Conservation (phyloP, 2,797 vertebrate species). For the Chiloscyllium punctatum region DNA sequence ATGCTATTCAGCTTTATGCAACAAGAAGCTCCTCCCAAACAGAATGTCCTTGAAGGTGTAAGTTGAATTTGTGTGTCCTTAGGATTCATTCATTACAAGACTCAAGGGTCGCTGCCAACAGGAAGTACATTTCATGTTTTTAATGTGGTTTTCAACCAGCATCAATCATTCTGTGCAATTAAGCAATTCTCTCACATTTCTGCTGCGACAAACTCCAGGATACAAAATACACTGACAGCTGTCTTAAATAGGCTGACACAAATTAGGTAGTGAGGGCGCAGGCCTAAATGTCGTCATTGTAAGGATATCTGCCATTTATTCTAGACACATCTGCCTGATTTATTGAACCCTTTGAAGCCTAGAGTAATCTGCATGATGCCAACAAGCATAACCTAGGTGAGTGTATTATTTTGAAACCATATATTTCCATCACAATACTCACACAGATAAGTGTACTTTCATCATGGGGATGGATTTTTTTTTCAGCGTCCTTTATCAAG, state of each 20-base stretch:
- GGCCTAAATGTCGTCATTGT: slow-evolving; percentile 66
- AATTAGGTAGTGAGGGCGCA: slow-evolving; percentile 56
- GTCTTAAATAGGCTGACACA: slow-evolving; percentile 61
- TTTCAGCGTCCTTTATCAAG: slow-evolving; percentile 38
- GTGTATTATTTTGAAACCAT: slow-evolving; percentile 36
- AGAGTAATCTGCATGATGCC: slow-evolving; percentile 75
- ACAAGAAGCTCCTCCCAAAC: slow-evolving; percentile 40
- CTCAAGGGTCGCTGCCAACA: slow-evolving; percentile 52
- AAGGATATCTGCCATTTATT: slow-evolving; percentile 52
- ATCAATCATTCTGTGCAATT: slow-evolving; percentile 86
- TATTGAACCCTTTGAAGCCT: slow-evolving; percentile 67
- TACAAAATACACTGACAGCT: slow-evolving; percentile 82
- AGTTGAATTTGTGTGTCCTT: slow-evolving; percentile 44
- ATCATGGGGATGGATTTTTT: background rate
- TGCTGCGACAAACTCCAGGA: slow-evolving; percentile 75
- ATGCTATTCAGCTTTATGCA: slow-evolving; percentile 36
- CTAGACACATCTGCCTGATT: slow-evolving; percentile 62
- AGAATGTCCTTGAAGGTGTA: slow-evolving; percentile 39
- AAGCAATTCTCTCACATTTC: slow-evolving; percentile 78
- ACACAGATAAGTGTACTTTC: background rate
- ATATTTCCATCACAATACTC: slow-evolving; percentile 49
- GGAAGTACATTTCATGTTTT: slow-evolving; percentile 65
- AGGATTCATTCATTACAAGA: slow-evolving; percentile 59
- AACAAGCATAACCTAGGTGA: slow-evolving; percentile 73
- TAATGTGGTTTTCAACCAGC: slow-evolving; percentile 76